Percentiles rank a stretch among this genome's conserved stretches.
phyloP scores from a whole-genome alignment of 2,888 invertebrate genomes.

The Hemicrepidius hirtus region DNA sequence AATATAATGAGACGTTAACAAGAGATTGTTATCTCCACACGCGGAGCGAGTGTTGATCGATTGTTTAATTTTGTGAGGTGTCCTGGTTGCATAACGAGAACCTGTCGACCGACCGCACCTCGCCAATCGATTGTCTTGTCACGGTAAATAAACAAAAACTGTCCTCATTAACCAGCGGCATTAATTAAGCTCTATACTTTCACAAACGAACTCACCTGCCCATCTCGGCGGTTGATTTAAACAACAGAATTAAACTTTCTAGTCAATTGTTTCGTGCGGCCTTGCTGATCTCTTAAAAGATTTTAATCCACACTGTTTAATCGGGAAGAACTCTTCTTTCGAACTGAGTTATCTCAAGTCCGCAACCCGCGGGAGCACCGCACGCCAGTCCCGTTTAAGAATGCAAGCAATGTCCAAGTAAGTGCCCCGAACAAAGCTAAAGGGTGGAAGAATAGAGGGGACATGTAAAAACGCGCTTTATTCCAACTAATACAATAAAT shows the following conservation, averaged over 20 bases:
- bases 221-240: slow-evolving; percentile 32
- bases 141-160: slow-evolving; percentile 63
- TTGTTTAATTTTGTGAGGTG: slow-evolving; percentile 61
- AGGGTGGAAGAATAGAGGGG: slow-evolving; percentile 59
- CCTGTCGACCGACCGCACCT: slow-evolving; percentile 59
- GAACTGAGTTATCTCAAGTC: slow-evolving; percentile 45
- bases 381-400: slow-evolving; percentile 55
- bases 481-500: slow-evolving; percentile 68
- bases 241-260: slow-evolving; percentile 52
- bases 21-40: slow-evolving; percentile 39
- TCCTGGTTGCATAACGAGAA: slow-evolving; percentile 58
- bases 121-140: slow-evolving; percentile 62
- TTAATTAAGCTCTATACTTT: slow-evolving; percentile 61
- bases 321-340: slow-evolving; percentile 27
- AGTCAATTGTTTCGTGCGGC: slow-evolving; percentile 37
- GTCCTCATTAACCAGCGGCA: slow-evolving; percentile 63
- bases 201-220: slow-evolving; percentile 44
- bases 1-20: slow-evolving; percentile 40
- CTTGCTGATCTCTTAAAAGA: background rate
- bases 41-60: slow-evolving; percentile 58
- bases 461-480: slow-evolving; percentile 68
- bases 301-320: slow-evolving; percentile 11
- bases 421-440: slow-evolving; percentile 51
- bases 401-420: slow-evolving; percentile 57
- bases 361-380: slow-evolving; percentile 46